Conservation (phyloP, 2,888 invertebrate species). For the Crocallis elinguaria region DNA sequence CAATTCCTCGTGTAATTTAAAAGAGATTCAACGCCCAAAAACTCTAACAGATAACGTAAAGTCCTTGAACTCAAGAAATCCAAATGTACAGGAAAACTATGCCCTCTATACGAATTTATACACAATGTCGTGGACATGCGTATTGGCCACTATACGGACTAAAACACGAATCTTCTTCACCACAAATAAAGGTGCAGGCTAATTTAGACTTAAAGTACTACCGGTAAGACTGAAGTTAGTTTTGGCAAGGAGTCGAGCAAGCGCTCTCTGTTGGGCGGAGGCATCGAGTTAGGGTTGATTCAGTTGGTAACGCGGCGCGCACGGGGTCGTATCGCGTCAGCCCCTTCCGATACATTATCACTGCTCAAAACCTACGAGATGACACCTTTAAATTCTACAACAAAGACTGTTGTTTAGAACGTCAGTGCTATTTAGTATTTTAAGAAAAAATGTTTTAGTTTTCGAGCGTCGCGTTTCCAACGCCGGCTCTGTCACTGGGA, state of each 20-base stretch:
- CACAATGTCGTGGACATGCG: conserved; percentile 82
- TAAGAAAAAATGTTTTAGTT: conserved; percentile 27
- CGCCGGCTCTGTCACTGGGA: conserved; percentile 63
- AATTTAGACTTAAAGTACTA: conserved; percentile 52
- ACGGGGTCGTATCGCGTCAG: conserved; percentile 70
- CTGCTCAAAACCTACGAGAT: conserved; percentile 76
- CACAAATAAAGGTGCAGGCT: conserved; percentile 48
- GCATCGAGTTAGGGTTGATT: conserved; percentile 80
- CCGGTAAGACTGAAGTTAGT: conserved; percentile 48
- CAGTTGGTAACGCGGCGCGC: conserved; percentile 79
- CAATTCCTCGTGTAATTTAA: conserved; percentile 49
- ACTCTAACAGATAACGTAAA: conserved; percentile 73
- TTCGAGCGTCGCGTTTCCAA: conserved; percentile 35
- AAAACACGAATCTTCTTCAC: conserved; percentile 79
- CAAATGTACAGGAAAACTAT: conserved; percentile 81
- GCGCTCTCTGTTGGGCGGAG: conserved; percentile 84
- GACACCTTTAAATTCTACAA: conserved; percentile 63
- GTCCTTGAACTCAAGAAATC: conserved; percentile 83
- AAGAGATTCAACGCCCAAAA: conserved; percentile 57
- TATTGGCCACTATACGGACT: conserved; percentile 79
- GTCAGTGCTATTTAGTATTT: conserved; percentile 50
- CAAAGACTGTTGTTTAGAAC: conserved; percentile 54
- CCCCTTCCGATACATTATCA: conserved; percentile 70
- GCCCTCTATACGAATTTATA: conserved; percentile 75
- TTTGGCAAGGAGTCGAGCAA: conserved; percentile 62